These are phyloP conservation scores for Enteromius treurensis DNA, from an alignment of 2,797 vertebrate genomes.

Conservation along the genomic window DNA sequence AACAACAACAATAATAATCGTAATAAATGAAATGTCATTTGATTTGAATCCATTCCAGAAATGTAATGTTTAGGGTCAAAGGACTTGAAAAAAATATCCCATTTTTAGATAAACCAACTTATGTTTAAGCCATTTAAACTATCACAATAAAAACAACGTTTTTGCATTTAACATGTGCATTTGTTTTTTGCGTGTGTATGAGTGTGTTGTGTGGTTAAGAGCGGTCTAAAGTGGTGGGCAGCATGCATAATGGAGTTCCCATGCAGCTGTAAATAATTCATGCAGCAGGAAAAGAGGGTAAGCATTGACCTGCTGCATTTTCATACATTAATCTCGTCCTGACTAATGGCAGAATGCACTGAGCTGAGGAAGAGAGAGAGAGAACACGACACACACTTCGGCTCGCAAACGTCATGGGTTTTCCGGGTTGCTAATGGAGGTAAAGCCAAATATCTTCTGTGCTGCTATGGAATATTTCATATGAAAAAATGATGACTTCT, in stretches of 20 bases:
- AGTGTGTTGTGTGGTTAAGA: conserved; percentile 39
- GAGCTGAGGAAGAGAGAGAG: conserved; percentile 38
- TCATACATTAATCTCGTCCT: conserved; percentile 61
- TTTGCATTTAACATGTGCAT: conserved; percentile 9
- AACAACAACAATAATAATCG: not conserved
- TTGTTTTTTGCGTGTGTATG: conserved; percentile 31
- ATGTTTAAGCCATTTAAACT: not conserved
- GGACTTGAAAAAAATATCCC: not conserved
- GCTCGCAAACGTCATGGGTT: conserved; percentile 24
- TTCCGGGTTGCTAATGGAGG: conserved; percentile 22
- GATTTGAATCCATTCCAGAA: not conserved
- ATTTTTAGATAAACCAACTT: not conserved
- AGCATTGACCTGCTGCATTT: conserved; percentile 61
- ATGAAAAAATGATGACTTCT: not conserved
- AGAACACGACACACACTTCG: conserved; percentile 27
- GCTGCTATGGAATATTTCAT: not conserved
- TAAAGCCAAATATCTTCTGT: conserved; percentile 21
- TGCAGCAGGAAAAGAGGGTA: conserved; percentile 49
- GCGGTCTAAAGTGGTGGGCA: conserved; percentile 44
- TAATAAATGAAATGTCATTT: not conserved
- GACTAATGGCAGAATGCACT: conserved; percentile 54
- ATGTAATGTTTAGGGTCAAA: not conserved
- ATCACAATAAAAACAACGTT: not conserved
- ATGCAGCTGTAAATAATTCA: conserved; percentile 64
- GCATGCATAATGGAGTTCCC: conserved; percentile 63